phyloP scores from a whole-genome alignment of 2,888 invertebrate species.

The Lithophane leautieri region DNA sequence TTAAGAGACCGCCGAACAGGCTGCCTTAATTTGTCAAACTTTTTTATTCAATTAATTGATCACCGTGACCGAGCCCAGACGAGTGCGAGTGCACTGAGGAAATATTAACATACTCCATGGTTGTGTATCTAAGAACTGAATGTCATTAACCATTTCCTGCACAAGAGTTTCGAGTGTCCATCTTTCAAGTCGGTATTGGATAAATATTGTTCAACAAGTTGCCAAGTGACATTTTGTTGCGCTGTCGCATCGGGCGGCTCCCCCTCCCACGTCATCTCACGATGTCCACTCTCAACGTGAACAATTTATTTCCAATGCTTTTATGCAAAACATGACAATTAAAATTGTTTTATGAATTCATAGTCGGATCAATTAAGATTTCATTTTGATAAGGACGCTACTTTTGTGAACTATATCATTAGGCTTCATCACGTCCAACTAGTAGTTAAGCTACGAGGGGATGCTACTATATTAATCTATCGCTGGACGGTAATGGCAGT shows the following conservation, averaged over 20 bases:
- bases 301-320: slow-evolving; percentile 85
- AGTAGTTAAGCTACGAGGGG: slow-evolving; percentile 74
- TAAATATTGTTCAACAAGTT: slow-evolving; percentile 88
- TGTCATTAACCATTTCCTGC: slow-evolving; percentile 88
- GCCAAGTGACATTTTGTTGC: slow-evolving; percentile 87
- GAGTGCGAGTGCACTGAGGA: slow-evolving; percentile 71
- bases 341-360: slow-evolving; percentile 87
- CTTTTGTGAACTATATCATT: slow-evolving; percentile 83
- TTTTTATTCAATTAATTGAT: slow-evolving; percentile 86
- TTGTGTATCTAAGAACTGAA: slow-evolving; percentile 86
- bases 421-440: slow-evolving; percentile 75
- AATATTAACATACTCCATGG: slow-evolving; percentile 83
- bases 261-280: slow-evolving; percentile 81
- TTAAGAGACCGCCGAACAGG: slow-evolving; percentile 77
- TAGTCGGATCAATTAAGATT: slow-evolving; percentile 87
- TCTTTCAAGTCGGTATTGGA: slow-evolving; percentile 85
- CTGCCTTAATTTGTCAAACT: slow-evolving; percentile 85
- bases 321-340: slow-evolving; percentile 88
- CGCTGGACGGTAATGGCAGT: slow-evolving; percentile 33
- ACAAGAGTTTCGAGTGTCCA: slow-evolving; percentile 85
- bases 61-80: slow-evolving; percentile 73
- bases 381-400: slow-evolving; percentile 85
- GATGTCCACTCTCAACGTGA: slow-evolving; percentile 77
- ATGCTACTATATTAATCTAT: slow-evolving; percentile 47
- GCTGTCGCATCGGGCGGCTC: slow-evolving; percentile 69